Evolutionary conservation across 37 sponge, comb jelly and placozoan genomes (phyloP), one percentile per base, ranked within the genome.

Genomic region (Spongilla lacustris): DNA sequence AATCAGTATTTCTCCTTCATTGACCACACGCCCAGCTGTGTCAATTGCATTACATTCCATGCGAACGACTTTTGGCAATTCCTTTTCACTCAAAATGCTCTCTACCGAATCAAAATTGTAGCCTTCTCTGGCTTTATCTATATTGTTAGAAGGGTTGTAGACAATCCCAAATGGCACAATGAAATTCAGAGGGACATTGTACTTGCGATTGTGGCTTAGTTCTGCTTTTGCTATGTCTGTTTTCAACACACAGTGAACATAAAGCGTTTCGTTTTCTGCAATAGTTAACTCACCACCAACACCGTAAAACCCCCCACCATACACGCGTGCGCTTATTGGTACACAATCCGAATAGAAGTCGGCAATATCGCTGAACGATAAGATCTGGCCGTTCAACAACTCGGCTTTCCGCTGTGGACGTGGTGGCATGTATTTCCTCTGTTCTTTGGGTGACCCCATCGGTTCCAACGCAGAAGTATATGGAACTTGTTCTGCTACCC

Each of bases 81-180:
- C 58, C 58, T 58, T 58, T 58, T 17, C 58, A 58, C 19, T 58
- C 58, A 58, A 58, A 58, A 58, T 58, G 19, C 58, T 58, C 19
- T 58, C 58, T 58, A 58, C 21, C 1, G 58, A 58, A 1, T 58
- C 58, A 14, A 58, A 58, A 8, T 1, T 19, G 58, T 17, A 17
- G 58, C 58, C 58, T 58, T 58, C 19, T 58, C 14, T 58, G 58
- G 58, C 58, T 13, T 58, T 76, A 11, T 2, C 69, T 8, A 29
- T 2, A 72, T 85, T 84, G 37, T 75, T 69, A 6, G 79, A n/a
- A 14, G 91, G 91, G n/a, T 85, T 66, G 67, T 90, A 90, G 26
- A 90, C 37, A 17, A 90, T 36, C 1, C 82, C 86, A 81, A 90
- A 90, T 25, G 81, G 81, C 3, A 85, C 32, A 25, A 78, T 67